Evolutionary conservation across 2,797 vertebrate genomes (phyloP).

Genomic region (Sebastes nivosus): DNA sequence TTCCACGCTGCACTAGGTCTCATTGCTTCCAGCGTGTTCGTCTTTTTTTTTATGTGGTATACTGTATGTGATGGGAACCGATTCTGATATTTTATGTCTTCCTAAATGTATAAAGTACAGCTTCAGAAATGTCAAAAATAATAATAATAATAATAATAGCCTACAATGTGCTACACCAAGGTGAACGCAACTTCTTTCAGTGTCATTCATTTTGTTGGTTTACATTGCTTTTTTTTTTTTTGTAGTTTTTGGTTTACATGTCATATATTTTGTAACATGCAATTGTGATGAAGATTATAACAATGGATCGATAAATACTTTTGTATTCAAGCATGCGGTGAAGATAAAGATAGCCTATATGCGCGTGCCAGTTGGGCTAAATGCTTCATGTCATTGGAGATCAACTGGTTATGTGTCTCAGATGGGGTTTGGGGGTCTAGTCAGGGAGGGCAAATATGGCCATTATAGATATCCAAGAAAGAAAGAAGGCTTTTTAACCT

Average conservation of each 20-base stretch:
- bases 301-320: constrained; percentile 28
- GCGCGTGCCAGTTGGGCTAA: constrained; percentile 10
- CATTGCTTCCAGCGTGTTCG: constrained; percentile 1
- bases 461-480: neutral
- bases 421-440: neutral
- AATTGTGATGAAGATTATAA: constrained; percentile 20
- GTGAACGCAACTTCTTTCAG: neutral
- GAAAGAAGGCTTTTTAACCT: neutral
- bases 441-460: neutral
- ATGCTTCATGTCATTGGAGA: constrained; percentile 22
- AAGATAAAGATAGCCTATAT: constrained; percentile 36
- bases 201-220: neutral
- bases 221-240: constrained; percentile 1
- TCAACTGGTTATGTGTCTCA: neutral
- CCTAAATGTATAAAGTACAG: constrained; percentile 22
- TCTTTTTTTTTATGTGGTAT: neutral
- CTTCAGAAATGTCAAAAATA: constrained; percentile 25
- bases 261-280: constrained; percentile 16
- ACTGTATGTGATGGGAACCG: neutral
- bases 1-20: neutral
- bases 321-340: constrained; percentile 31
- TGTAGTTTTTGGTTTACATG: constrained; percentile 9
- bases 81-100: constrained; percentile 23
- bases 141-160: neutral
- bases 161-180: constrained; percentile 2